A percentile compares a stretch with the other conserved stretches of the same genome.
Conservation (phyloP, 2,888 invertebrate genomes). For the Galerucella pusilla region DNA sequence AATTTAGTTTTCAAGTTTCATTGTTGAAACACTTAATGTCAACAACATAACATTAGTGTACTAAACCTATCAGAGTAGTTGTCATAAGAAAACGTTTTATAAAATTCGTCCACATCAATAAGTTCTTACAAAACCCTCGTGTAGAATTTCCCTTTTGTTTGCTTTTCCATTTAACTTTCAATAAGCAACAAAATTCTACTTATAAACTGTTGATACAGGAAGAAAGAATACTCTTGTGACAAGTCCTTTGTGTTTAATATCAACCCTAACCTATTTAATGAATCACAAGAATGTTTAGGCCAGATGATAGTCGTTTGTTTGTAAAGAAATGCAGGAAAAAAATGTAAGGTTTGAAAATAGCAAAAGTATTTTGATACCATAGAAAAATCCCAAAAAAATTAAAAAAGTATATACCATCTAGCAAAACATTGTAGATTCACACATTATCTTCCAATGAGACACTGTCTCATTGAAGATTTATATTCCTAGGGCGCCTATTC, state of each 20-base stretch:
- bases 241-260: conserved; percentile 20
- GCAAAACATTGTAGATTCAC: too few relatives aligned
- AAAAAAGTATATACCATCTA: too few relatives aligned
- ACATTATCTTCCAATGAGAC: too few relatives aligned
- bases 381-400: not conserved
- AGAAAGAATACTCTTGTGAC: conserved; percentile 13
- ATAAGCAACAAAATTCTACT: conserved; percentile 10
- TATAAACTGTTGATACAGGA: conserved; percentile 11
- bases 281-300: conserved; percentile 9
- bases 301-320: not conserved
- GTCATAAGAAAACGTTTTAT: not conserved
- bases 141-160: conserved; percentile 14
- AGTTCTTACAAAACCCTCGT: not conserved
- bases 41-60: not conserved
- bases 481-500: too few relatives aligned
- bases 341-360: not conserved
- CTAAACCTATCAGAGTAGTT: not conserved
- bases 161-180: conserved; percentile 17
- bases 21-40: too few relatives aligned
- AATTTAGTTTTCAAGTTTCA: too few relatives aligned
- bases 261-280: conserved; percentile 21
- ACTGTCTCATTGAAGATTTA: too few relatives aligned
- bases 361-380: not conserved
- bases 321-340: not conserved
- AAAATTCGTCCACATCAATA: not conserved